Evolutionary conservation across 2,888 invertebrate species (phyloP).

Genomic region (Acronicta leporina): DNA sequence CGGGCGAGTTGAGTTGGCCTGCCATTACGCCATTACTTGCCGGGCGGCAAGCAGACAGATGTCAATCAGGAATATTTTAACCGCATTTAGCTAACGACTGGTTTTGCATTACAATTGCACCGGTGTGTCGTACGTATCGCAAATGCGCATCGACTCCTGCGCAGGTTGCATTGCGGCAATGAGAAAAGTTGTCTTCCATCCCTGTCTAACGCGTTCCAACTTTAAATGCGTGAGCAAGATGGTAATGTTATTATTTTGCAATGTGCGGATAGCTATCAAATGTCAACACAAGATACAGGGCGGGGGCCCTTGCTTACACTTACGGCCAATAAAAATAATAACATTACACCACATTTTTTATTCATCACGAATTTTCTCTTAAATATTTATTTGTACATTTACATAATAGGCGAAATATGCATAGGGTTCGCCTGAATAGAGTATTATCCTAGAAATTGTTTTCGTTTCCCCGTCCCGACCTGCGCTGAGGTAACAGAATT

Average conservation of each 20-base stretch:
- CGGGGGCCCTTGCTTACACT: slow-evolving; percentile 45
- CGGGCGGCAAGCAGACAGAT: slow-evolving; percentile 53
- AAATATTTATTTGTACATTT: slow-evolving; percentile 41
- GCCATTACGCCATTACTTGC: slow-evolving; percentile 39
- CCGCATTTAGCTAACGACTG: slow-evolving; percentile 64
- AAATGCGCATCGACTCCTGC: slow-evolving; percentile 62
- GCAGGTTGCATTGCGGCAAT: slow-evolving; percentile 62
- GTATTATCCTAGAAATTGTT: slow-evolving; percentile 32
- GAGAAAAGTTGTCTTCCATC: slow-evolving; percentile 50
- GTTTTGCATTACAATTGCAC: slow-evolving; percentile 62
- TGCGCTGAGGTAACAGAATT: slow-evolving; percentile 23
- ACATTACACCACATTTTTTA: slow-evolving; percentile 3
- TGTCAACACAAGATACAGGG: slow-evolving; percentile 65
- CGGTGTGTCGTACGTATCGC: slow-evolving; percentile 59
- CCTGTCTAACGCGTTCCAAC: slow-evolving; percentile 10
- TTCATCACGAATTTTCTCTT: slow-evolving; percentile 25
- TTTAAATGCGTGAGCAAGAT: slow-evolving; percentile 46
- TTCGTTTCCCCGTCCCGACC: neutral
- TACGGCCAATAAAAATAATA: slow-evolving; percentile 32
- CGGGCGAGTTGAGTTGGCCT: slow-evolving; percentile 13
- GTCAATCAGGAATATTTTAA: slow-evolving; percentile 67
- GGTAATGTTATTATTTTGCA: slow-evolving; percentile 60
- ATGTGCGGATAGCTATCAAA: slow-evolving; percentile 65
- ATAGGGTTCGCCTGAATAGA: slow-evolving; percentile 24
- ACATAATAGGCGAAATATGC: slow-evolving; percentile 28